Conservation (phyloP, 1,140 invertebrate genomes). For the Coptotermes formosanus region DNA sequence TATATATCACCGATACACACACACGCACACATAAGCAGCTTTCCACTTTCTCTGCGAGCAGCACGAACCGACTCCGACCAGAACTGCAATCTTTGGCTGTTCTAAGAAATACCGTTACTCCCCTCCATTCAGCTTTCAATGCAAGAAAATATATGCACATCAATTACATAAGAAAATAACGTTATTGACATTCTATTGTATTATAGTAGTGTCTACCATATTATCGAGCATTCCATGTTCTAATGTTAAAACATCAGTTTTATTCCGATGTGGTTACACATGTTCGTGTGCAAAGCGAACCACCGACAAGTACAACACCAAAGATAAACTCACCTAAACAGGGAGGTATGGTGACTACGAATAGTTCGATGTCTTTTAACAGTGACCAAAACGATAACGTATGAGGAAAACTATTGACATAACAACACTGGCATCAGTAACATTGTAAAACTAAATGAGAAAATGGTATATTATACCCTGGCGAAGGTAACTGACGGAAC, state of each 20-base stretch:
- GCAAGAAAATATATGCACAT: neutral
- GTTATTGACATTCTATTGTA: too few relatives aligned
- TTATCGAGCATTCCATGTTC: neutral
- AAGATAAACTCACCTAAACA: too few relatives aligned
- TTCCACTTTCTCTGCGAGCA: neutral
- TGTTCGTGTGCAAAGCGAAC: neutral
- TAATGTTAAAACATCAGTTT: neutral
- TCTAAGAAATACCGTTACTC: neutral
- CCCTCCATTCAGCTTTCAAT: neutral
- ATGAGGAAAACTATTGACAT: too few relatives aligned
- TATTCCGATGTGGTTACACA: neutral
- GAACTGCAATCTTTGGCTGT: neutral
- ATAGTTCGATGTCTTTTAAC: too few relatives aligned
- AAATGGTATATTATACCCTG: too few relatives aligned
- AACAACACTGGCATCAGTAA: too few relatives aligned
- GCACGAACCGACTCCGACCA: neutral
- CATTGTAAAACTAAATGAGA: too few relatives aligned
- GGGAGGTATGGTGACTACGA: too few relatives aligned
- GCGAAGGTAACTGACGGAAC: too few relatives aligned
- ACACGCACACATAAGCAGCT: neutral
- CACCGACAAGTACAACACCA: neutral
- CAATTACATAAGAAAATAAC: too few relatives aligned
- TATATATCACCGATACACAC: neutral
- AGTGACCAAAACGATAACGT: too few relatives aligned
- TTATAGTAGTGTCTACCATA: too few relatives aligned